Evolutionary conservation across 2,888 invertebrate species (phyloP), one percentile per base, ranked within the genome.

Genomic region (Boloria euphrosyne): DNA sequence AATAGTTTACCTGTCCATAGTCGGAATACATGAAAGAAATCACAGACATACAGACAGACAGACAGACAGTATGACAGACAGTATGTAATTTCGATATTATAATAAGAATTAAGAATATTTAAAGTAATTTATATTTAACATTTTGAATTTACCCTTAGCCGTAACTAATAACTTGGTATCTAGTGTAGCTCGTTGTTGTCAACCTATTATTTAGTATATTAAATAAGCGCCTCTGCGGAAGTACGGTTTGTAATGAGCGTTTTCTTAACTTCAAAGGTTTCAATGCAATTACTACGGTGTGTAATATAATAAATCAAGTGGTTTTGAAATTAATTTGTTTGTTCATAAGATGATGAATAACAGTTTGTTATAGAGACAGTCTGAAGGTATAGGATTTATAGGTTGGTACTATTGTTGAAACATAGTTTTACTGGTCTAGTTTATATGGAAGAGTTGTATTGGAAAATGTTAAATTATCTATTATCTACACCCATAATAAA

Each of bases 131-230:
- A 18, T 44, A 46, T 18, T 22, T 58, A 44, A n/a, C n/a, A 50
- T 44, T 64, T 52, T 14, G 62, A 67, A 51, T 17, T 51, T 27
- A 52, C 58, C 62, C 62, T 67, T 58, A 66, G 62, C 68, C 73
- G 68, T 73, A 67, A 71, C 67, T 71, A 74, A 73, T 73, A 67
- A 73, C 68, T 66, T 69, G 72, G 71, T 72, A 71, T 73, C 69
- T 72, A 72, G 68, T 67, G 67, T 59, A 65, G 70, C 71, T 68
- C 58, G 74, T 71, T 69, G 71, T 72, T 72, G 73, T 73, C 73
- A 73, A 69, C 66, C 71, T 73, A 69, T 73, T 70, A 73, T 74
- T 73, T 74, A 57, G 64, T 58, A 67, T 68, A 72, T n/a, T 70
- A 70, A 70, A 70, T 67, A 65, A 70, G 67, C 60, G 65, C 61